These are phyloP conservation scores for Drosophila repleta DNA, from an alignment of 1,140 invertebrate genomes.

Conservation along the genomic window DNA sequence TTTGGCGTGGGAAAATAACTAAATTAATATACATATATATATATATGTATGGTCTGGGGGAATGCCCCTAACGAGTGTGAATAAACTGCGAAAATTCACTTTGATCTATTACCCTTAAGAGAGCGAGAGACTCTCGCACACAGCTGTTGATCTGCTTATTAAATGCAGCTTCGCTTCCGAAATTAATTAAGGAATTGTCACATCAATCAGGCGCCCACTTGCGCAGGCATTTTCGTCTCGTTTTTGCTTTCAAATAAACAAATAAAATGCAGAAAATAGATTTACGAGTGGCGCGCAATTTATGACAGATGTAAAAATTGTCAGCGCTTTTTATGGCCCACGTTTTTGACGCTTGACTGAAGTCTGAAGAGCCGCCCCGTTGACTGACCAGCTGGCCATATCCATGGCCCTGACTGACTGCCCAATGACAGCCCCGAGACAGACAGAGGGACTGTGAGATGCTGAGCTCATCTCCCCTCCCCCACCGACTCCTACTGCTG, in stretches of 20 bases:
- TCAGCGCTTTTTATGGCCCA: conserved; percentile 52
- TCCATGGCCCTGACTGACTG: conserved; percentile 56
- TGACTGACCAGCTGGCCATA: conserved; percentile 50
- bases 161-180: conserved; percentile 54
- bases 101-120: conserved; percentile 69
- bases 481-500: too few species aligned
- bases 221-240: conserved; percentile 7
- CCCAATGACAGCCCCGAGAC: conserved; percentile 23
- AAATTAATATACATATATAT: neutral
- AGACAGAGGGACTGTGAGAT: neutral
- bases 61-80: conserved; percentile 48
- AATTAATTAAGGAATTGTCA: conserved; percentile 80
- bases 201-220: conserved; percentile 77
- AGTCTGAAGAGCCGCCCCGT: conserved; percentile 24
- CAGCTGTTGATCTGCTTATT: conserved; percentile 64
- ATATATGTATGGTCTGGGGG: neutral
- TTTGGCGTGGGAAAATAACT: conserved; percentile 47
- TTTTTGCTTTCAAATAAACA: conserved; percentile 68
- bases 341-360: conserved; percentile 41
- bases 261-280: conserved; percentile 81
- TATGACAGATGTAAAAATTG: conserved; percentile 79
- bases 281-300: conserved; percentile 69
- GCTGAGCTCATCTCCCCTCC: neutral
- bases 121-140: neutral
- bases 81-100: conserved; percentile 62